These are phyloP conservation scores for Megalops cyprinoides DNA, from an alignment of 2,797 vertebrate species.

Conservation along the genomic window DNA sequence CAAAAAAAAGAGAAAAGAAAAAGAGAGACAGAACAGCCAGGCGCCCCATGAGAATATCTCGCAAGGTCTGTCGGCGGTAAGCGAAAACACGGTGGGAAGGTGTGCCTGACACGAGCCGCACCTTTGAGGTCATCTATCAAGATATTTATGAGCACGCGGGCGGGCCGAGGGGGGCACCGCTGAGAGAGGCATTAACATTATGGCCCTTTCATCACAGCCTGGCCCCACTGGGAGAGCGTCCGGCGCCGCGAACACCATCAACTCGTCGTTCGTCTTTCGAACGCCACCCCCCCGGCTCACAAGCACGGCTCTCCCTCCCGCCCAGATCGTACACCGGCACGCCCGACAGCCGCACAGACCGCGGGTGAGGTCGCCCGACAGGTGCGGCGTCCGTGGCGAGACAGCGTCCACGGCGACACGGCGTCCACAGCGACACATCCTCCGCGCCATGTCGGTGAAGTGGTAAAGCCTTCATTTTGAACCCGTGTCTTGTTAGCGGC, in stretches of 20 bases:
- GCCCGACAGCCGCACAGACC: background rate
- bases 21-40: constrained; percentile 20
- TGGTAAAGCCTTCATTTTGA: background rate
- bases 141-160: constrained; percentile 25
- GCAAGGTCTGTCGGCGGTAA: constrained; percentile 16
- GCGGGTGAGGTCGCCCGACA: too few relatives aligned
- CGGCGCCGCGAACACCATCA: constrained; percentile 43
- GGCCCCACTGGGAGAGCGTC: constrained; percentile 42
- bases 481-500: too few relatives aligned
- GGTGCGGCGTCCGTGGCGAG: too few relatives aligned
- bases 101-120: constrained; percentile 49
- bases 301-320: background rate
- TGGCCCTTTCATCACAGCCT: constrained; percentile 33
- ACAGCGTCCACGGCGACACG: too few relatives aligned
- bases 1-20: background rate
- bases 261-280: constrained; percentile 43
- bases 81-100: constrained; percentile 47
- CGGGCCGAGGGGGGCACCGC: constrained; percentile 33
- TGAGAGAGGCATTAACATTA: constrained; percentile 36
- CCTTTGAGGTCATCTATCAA: constrained; percentile 32
- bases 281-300: background rate
- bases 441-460: background rate
- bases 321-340: background rate
- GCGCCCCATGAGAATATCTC: background rate
- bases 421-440: too few relatives aligned